A percentile compares a stretch with the other conserved stretches of the same genome.
Conservation (phyloP, 2,888 invertebrate species). For the Noctua fimbriata region DNA sequence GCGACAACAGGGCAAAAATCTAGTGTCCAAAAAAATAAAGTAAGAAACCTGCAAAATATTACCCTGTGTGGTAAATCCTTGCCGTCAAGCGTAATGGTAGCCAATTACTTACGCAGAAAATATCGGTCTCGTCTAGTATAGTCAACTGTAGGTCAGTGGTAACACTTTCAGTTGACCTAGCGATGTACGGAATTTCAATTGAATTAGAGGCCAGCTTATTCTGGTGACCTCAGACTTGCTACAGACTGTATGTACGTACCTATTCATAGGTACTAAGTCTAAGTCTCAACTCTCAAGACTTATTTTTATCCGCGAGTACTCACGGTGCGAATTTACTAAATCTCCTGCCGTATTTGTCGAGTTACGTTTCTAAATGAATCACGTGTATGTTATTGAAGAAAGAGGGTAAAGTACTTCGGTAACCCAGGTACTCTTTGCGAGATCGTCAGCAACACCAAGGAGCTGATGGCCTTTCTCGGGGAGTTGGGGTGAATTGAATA, state of each 20-base stretch:
- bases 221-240: not conserved
- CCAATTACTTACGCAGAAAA: constrained; percentile 44
- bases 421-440: too few species aligned
- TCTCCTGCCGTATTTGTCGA: not conserved
- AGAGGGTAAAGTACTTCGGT: too few species aligned
- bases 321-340: not conserved
- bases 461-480: too few species aligned
- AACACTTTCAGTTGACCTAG: not conserved
- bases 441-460: too few species aligned
- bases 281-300: constrained; percentile 17
- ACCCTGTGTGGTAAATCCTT: constrained; percentile 15
- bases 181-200: not conserved
- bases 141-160: not conserved
- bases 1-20: not conserved
- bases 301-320: constrained; percentile 11
- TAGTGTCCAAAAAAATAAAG: constrained; percentile 4
- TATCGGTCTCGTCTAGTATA: constrained; percentile 10
- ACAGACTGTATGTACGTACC: not conserved
- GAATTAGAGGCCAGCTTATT: not conserved
- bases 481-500: too few species aligned
- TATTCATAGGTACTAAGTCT: not conserved
- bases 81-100: constrained; percentile 13
- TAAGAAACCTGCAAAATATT: constrained; percentile 6
- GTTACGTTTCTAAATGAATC: not conserved
- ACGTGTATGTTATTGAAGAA: not conserved